Evolutionary conservation across 1,140 invertebrate species (phyloP).

Genomic region (Oreohelix idahoensis): DNA sequence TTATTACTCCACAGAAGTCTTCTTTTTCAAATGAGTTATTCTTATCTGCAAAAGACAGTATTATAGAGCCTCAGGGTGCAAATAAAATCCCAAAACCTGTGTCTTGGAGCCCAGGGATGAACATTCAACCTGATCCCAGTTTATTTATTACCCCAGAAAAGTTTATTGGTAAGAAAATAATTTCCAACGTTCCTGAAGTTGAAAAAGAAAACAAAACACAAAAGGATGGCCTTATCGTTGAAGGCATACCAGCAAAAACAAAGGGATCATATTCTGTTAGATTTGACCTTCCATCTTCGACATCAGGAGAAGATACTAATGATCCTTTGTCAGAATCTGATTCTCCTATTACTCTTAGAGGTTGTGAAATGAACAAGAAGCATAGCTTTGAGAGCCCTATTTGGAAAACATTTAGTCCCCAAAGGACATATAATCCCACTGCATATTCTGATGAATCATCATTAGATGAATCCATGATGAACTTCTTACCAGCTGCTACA

Average conservation of each 20-base stretch:
- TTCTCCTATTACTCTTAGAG: conserved; percentile 31
- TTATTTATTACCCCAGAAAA: conserved; percentile 52
- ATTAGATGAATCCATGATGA: conserved; percentile 13
- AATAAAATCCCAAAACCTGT: conserved; percentile 37
- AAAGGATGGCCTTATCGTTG: neutral
- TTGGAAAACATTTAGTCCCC: conserved; percentile 23
- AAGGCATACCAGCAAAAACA: neutral
- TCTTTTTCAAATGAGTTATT: neutral
- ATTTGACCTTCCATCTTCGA: conserved; percentile 37
- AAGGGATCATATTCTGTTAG: conserved; percentile 26
- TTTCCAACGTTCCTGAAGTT: neutral
- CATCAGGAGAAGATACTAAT: conserved; percentile 6
- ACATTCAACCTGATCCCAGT: conserved; percentile 31
- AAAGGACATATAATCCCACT: conserved; percentile 20
- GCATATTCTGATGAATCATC: conserved; percentile 36
- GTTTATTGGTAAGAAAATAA: neutral
- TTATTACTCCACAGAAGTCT: conserved; percentile 49
- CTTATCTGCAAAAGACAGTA: neutral
- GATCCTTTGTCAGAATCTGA: conserved; percentile 8
- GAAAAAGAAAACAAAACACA: conserved; percentile 24
- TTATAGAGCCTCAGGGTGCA: conserved; percentile 25
- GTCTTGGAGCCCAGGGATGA: conserved; percentile 45
- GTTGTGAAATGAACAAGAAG: neutral
- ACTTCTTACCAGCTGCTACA: neutral
- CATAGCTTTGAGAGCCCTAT: neutral